A percentile compares a stretch with the other conserved stretches of the same genome.
phyloP scores from a whole-genome alignment of 2,113 vertebrate genomes.

The Zosterops pallidus region DNA sequence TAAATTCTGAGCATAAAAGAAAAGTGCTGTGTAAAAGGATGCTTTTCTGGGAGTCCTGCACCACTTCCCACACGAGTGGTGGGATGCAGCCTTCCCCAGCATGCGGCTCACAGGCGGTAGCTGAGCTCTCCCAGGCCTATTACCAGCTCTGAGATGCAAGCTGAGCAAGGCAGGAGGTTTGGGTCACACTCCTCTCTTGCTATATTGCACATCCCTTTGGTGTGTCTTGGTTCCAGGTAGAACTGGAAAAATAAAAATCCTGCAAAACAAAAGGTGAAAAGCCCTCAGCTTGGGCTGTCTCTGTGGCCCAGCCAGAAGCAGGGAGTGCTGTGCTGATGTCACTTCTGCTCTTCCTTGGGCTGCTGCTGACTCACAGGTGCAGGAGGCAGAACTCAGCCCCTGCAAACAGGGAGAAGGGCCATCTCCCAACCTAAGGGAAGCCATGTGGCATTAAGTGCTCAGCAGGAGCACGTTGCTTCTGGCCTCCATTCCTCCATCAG shows the following conservation, averaged over 20 bases:
- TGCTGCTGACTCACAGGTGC: not conserved
- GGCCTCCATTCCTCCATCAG: rapidly evolving
- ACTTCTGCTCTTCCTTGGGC: not conserved
- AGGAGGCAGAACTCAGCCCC: not conserved
- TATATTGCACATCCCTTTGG: not conserved
- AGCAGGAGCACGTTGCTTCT: not conserved
- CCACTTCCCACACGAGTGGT: not conserved
- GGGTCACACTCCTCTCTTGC: not conserved
- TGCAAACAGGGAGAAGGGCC: not conserved
- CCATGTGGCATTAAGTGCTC: not conserved
- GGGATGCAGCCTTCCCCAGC: not conserved
- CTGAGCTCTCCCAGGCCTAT: not conserved
- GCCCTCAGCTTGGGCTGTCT: not conserved
- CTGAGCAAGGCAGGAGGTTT: not conserved
- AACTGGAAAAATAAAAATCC: not conserved
- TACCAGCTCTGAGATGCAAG: not conserved
- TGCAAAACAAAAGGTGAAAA: not conserved
- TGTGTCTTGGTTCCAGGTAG: not conserved
- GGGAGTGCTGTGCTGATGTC: not conserved
- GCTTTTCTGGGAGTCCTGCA: not conserved
- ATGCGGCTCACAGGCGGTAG: not conserved
- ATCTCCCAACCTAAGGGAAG: not conserved
- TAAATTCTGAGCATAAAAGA: not conserved
- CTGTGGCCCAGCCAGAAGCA: not conserved
- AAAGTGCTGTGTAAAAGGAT: not conserved